phyloP scores from a whole-genome alignment of 1,140 invertebrate species.

The Euwallacea similis region DNA sequence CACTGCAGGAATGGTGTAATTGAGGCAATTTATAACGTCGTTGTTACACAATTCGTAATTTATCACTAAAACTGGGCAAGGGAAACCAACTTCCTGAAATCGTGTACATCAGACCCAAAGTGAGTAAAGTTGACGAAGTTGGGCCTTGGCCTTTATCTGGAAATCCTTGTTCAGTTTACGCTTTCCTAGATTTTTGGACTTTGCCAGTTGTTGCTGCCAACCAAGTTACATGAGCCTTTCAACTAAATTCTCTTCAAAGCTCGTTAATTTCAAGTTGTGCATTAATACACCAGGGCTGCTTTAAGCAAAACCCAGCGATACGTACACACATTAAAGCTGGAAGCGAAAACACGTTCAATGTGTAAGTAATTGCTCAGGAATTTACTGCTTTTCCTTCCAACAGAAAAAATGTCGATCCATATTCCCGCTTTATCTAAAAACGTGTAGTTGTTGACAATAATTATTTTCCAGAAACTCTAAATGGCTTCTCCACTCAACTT shows the following conservation, averaged over 20 bases:
- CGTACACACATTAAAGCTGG: too few species aligned
- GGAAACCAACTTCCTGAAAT: conserved; percentile 25
- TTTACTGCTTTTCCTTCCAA: too few species aligned
- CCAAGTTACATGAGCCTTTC: conserved; percentile 7
- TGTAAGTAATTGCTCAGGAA: too few species aligned
- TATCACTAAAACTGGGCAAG: conserved; percentile 31
- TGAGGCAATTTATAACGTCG: conserved; percentile 26
- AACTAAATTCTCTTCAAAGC: background rate
- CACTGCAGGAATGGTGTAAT: conserved; percentile 19
- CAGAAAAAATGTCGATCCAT: background rate
- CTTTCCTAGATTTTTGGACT: conserved; percentile 20
- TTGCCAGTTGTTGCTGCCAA: background rate
- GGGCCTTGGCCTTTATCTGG: conserved; percentile 28
- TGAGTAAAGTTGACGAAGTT: conserved; percentile 30
- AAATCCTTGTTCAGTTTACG: conserved; percentile 19
- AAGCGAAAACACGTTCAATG: too few species aligned
- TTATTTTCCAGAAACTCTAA: too few species aligned
- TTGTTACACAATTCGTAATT: conserved; percentile 31
- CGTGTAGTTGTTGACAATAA: too few species aligned
- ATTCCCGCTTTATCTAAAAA: too few species aligned
- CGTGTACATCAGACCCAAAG: conserved; percentile 19
- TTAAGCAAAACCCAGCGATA: too few species aligned
- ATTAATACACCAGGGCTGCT: too few species aligned
- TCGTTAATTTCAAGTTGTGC: too few species aligned
- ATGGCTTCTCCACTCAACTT: too few species aligned